phyloP scores from a whole-genome alignment of 2,113 vertebrate genomes.

The Xyliphius kryptos region DNA sequence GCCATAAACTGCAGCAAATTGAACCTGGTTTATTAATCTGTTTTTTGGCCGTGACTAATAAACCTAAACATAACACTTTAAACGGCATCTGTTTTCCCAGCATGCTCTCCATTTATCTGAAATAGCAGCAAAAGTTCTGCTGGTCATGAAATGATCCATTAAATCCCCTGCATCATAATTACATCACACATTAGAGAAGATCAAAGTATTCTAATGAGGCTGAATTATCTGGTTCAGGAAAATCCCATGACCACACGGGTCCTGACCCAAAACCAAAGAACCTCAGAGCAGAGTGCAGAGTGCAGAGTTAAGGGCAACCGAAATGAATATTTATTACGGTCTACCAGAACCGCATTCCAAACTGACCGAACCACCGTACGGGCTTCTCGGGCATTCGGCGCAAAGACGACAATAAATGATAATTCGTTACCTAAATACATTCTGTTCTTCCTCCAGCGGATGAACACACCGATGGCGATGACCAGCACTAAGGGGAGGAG shows the following conservation, averaged over 20 bases:
- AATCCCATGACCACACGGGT: conserved; percentile 2
- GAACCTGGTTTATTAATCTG: no score
- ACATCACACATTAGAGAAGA: not conserved
- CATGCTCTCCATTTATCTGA: not conserved
- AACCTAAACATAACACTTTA: not conserved
- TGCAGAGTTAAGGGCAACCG: not conserved
- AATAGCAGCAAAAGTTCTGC: not conserved
- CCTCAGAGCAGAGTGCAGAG: not conserved
- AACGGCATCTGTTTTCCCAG: not conserved
- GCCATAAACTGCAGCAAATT: no score
- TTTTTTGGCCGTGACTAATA: not conserved
- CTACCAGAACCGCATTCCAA: no score
- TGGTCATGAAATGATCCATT: not conserved
- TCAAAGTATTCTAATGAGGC: conserved; percentile 10
- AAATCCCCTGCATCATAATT: no score
- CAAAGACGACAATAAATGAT: no score
- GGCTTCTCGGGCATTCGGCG: no score
- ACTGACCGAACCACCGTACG: no score
- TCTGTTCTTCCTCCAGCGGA: conserved; percentile 83
- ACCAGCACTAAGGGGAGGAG: conserved; percentile 77
- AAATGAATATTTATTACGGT: not conserved
- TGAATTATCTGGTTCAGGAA: not conserved
- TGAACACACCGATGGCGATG: conserved; percentile 71
- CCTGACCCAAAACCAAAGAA: conserved; percentile 1
- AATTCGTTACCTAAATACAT: conserved; percentile 73